Evolutionary conservation across 2,113 vertebrate species (phyloP).

Genomic region (Isichthys henryi): DNA sequence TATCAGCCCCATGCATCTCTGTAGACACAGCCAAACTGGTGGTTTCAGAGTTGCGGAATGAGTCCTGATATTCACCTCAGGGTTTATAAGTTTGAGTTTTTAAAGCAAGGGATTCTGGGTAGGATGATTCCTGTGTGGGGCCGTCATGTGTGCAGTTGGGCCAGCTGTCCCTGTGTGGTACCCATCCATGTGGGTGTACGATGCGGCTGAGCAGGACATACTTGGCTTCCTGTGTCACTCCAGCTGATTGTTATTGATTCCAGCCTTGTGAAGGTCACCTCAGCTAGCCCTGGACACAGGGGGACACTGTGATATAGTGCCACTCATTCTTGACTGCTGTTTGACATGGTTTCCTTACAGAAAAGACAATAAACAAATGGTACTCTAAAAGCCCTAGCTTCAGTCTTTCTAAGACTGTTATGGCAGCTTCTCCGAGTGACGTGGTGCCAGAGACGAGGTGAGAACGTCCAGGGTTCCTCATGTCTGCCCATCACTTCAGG

Average conservation of each 20-base stretch:
- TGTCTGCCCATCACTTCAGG: background rate
- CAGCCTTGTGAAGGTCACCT: constrained; percentile 42
- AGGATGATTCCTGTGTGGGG: background rate
- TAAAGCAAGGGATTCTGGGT: background rate
- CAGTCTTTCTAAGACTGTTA: background rate
- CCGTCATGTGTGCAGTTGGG: background rate
- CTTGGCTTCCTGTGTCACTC: constrained; percentile 23
- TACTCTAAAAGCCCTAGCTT: background rate
- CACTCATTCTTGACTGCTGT: background rate
- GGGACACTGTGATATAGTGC: background rate
- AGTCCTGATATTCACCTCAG: background rate
- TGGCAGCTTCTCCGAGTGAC: background rate
- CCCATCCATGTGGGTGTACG: background rate
- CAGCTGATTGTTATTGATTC: constrained; percentile 45
- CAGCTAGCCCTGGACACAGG: constrained; percentile 25
- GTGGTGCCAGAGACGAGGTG: background rate
- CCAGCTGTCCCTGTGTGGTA: background rate
- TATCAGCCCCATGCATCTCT: background rate
- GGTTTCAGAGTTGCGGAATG: background rate
- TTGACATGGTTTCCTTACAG: background rate
- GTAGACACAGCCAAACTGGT: background rate
- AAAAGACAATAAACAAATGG: background rate
- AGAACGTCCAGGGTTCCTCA: background rate
- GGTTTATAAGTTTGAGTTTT: background rate
- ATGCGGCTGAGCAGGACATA: constrained; percentile 7